Evolutionary conservation across 92 coral and sea anemone genomes (phyloP), one percentile per base, ranked within the genome.

Genomic region (Chrysogorgia sp.): DNA sequence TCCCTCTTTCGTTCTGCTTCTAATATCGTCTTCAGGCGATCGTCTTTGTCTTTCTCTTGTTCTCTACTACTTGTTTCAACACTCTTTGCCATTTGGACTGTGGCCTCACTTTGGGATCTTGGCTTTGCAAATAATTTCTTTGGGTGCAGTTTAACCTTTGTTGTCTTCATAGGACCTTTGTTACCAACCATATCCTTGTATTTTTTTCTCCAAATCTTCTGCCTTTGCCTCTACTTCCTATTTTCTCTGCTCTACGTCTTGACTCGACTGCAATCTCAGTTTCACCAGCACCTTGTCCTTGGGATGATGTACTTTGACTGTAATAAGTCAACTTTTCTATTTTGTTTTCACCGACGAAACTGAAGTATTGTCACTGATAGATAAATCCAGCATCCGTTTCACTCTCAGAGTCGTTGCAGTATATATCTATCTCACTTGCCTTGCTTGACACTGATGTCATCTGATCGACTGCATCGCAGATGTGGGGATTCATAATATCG

Each of bases 401-500:
- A 13, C 4, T 15, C 24, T 4, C 32, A 32, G 10, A 10, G 10
- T 60, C 33, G 9, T 26, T 26, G 15, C 33, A 8, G 24, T 32
- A 63, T 29, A 9, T 29, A 34, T 63, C 48, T 55, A 82, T 58
- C 62, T 86, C 90, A 82, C 83, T 82, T 76, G 87, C 90, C 33
- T 63, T 86, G 68, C 83, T 75, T 34, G 75, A 67, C 52, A 86
- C 80, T 9, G 40, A 30, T 19, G 67, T 68, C 90, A 82, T 86
- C 17, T 77, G 41, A n/a, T 86, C 84, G 30, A 82, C 84, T 50
- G 84, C 88, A 34, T 84, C 64, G 69, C 80, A 67, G 88, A 84
- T 79, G 48, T 68, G 79, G 15, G 80, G 76, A 52, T 63, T 50
- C n/a, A 80, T 28, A 63, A 80, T 60, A 19, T 74, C 69, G 70